Conservation (phyloP, 2,797 vertebrate genomes). For the Centropyge bicolor region DNA sequence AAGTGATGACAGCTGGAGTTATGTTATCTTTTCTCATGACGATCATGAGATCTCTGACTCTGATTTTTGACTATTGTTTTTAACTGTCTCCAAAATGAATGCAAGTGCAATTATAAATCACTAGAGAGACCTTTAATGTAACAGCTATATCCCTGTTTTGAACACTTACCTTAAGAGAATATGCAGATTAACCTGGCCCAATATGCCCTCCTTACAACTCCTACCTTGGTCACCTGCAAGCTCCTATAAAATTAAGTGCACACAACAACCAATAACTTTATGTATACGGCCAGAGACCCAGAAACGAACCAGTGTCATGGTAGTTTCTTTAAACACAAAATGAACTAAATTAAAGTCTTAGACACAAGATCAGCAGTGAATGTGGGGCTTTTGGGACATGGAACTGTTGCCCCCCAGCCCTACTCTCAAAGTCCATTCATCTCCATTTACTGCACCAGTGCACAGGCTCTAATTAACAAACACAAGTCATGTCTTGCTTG, state of each 20-base stretch:
- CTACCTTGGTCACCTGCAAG: not conserved
- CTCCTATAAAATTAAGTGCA: not conserved
- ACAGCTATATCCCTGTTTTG: not conserved
- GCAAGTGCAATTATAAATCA: too few relatives aligned
- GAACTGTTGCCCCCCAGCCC: not conserved
- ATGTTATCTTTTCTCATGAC: not conserved
- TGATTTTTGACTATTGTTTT: too few relatives aligned
- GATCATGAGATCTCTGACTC: not conserved
- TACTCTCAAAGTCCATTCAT: not conserved
- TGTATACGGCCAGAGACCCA: not conserved
- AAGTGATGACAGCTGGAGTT: not conserved
- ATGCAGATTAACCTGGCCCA: not conserved
- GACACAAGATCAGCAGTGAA: too few relatives aligned
- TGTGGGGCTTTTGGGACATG: too few relatives aligned
- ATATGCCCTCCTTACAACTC: too few relatives aligned
- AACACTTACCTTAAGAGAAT: not conserved
- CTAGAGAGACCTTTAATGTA: not conserved
- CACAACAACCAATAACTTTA: not conserved
- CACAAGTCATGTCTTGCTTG: slow-evolving; percentile 1
- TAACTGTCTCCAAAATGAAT: too few relatives aligned
- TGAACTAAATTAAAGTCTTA: too few relatives aligned
- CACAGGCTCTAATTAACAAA: slow-evolving; percentile 12
- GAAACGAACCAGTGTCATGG: not conserved
- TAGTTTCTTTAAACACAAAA: too few relatives aligned
- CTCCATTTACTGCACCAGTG: not conserved